phyloP scores from a whole-genome alignment of 2,113 vertebrate species.

The Colossoma macropomum region DNA sequence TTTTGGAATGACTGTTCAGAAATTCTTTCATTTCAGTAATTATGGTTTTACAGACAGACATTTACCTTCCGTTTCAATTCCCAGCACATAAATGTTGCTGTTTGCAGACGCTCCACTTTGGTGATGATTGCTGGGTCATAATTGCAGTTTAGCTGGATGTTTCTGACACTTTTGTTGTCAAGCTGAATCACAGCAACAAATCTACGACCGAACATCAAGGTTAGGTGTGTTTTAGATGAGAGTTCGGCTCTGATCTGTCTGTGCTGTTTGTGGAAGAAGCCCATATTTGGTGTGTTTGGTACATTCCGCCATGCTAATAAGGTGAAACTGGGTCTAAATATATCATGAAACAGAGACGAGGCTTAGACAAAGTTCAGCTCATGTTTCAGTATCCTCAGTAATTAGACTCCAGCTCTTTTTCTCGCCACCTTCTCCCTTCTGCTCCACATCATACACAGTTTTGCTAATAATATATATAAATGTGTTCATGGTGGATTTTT shows the following conservation, averaged over 20 bases:
- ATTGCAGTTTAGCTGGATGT: neutral
- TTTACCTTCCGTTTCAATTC: neutral
- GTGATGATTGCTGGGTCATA: neutral
- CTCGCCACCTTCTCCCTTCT: neutral
- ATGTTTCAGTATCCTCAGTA: constrained; percentile 36
- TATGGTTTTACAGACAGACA: neutral
- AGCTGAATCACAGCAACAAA: neutral
- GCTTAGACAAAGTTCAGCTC: constrained; percentile 46
- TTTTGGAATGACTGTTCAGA: neutral
- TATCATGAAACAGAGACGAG: neutral
- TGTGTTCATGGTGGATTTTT: neutral
- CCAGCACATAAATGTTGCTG: neutral
- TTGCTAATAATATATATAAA: neutral
- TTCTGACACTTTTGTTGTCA: neutral
- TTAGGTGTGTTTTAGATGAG: neutral
- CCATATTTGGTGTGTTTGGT: neutral
- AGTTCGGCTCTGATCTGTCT: neutral
- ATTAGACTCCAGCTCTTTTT: constrained; percentile 10
- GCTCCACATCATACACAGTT: neutral
- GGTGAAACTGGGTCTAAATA: constrained; percentile 16
- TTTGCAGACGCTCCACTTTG: neutral
- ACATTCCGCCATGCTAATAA: neutral
- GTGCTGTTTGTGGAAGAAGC: accelerated
- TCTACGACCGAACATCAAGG: neutral
- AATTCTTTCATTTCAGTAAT: neutral